Evolutionary conservation across 2,797 vertebrate species (phyloP), one percentile per base, ranked within the genome.

Genomic region (Pseudochromis fuscus): DNA sequence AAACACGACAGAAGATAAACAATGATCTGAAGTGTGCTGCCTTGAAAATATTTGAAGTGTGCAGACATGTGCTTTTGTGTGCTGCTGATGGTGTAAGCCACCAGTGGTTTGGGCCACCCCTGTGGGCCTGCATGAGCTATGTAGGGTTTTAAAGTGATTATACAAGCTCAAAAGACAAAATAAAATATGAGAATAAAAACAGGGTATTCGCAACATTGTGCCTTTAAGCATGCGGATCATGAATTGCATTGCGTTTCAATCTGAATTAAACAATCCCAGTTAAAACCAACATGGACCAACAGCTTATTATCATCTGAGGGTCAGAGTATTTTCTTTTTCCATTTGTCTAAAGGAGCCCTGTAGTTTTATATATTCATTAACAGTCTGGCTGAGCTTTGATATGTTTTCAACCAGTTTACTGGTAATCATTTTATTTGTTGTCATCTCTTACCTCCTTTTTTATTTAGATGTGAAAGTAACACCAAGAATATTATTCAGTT

Each of bases 1-100:
- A 73, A 79, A 78, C 44, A 72, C 13, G 2, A 48, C 64, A 68
- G 38, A 52, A 63, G 51, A 81, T 68, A 75, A 69, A 84, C 67
- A 83, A 71, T 68, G 51, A 72, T 48, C 15, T 69, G 45, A 73
- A 65, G 35, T 25, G 28, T 21, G 25, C 18, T 51, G 27, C 40
- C 56, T 62, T 55, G n/a, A 59, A 70, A 51, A 65, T 28, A 64
- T 77, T 67, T 73, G 37, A 85, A 51, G 28, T 74, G 42, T 33
- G 37, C 48, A 65, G 79, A 69, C 19, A 12, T 60, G 8, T 42
- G 38, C 61, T 74, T 75, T 65, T 27, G 52, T 63, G 44, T 30
- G 44, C 27, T 51, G 58, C 51, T 63, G 71, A 65, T 16, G 28
- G 19, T 33, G 18, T 67, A 63, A 84, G 27, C 61, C 63, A 72